Base-by-base conservation (phyloP, 1,140 invertebrate species). In the Homalodisca vitripennis region DNA sequence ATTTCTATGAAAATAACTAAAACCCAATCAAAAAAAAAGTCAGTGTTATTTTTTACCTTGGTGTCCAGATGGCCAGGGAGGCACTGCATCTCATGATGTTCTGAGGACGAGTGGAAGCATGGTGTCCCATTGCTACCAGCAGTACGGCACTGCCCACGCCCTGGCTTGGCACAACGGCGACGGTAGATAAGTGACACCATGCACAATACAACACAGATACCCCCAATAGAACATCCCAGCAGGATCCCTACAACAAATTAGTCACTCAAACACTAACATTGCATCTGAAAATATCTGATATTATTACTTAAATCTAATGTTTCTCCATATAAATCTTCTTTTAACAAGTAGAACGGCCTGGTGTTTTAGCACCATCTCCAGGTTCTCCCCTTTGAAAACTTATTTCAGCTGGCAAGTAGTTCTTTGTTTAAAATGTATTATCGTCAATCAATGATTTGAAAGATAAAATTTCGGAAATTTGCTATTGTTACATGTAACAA, bases 41-140 rank as follows among this genome's bases (percentile, higher is more conserved):
- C n/a, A 53, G n/a, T n/a, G n/a, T n/a, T n/a, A n/a, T n/a, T n/a
- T n/a, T 70, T 67, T 74, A 82, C 82, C 75, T 83, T 83, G 6
- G 81, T 82, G 73, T 83, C 82, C 3, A 83, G 70, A 73, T 81
- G 78, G 2, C 74, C 72, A 1, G 74, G 74, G 34, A 82, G 75
- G 57, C 75, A 75, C 53, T 82, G 77, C 72, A 80, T 78, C 73
- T 82, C 80, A 66, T 79, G 77, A 3, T 72, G 67, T 57, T 77
- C 73, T 1, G 62, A 30, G 10, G 62, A 22, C 14, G 62, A 29
- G 30, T 66, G 69, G 29, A 64, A 62, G 47, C 53, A 48, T 17
- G 34, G 48, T 1, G 27, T 30, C 3, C 62, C 69, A 22, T 65
- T 65, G 75, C 76, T 12, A 76, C 73, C 13, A 73, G 67, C 53